Base-by-base conservation (phyloP, 2,113 vertebrate species). In the Coturnix japonica region DNA sequence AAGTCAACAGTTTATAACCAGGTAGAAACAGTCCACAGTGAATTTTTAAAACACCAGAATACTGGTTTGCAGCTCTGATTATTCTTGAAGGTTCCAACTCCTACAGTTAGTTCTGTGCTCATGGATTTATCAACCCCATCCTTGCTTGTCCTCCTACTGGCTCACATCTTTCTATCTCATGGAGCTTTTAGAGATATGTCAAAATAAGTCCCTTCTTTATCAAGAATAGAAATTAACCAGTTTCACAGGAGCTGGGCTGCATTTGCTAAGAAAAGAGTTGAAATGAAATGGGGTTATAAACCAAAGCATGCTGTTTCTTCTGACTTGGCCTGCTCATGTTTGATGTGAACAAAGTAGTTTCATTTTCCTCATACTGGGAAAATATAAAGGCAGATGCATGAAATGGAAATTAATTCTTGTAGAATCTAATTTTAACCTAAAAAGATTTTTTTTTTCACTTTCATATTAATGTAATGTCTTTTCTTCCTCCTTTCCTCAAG, bases 401-500 rank as follows among this genome's bases (percentile, higher is more conserved):
- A 85, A 87, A 89, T 53, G 39, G 35, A 92, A 81, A 64, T 67
- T 2, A 67, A 60, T 37, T 31, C 28, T 53, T 66, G 6, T 66
- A n/a, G 65, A 94, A 84, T 35, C 39, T 72, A 60, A 49, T 72
- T 93, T 64, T 31, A 91, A 87, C 16, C 13, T 8, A 43, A 43
- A 77, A 77, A 63, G 26, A 19, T 63, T 66, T 79, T 92, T 72
- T 72, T 22, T 81, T 78, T 19, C 57, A 44, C 22, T 81, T 78
- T 19, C 64, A 56, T 46, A 64, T 75, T 56, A 80, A 72, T 28
- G 20, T 18, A 57, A 7, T 20, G 3, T 39, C 10, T 85, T 79
- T 84, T 44, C 72, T 91, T 81, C 75, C 20, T 43, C 26, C 74
- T 92, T 87, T 90, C n/a, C 16, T 90, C 35, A 73, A 81, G 39